Conservation (phyloP, 2,888 invertebrate species). For the Cantharis nigra region DNA sequence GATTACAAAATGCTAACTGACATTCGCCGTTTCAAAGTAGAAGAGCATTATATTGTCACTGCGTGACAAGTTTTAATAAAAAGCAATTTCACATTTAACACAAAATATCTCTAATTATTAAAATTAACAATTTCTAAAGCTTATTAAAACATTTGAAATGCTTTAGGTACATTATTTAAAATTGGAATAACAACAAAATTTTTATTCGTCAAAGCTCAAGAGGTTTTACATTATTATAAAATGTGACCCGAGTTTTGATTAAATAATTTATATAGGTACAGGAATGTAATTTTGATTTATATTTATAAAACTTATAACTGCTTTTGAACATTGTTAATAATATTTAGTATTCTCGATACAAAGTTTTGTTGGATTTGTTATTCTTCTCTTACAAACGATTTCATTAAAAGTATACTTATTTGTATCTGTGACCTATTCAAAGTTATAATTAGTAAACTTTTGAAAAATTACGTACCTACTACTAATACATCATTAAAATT, state of each 20-base stretch:
- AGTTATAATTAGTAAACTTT: slow-evolving; percentile 3
- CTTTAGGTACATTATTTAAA: background rate
- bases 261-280: background rate
- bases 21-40: slow-evolving; percentile 10
- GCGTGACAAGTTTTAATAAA: slow-evolving; percentile 19
- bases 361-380: background rate
- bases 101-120: background rate
- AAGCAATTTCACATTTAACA: background rate
- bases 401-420: background rate
- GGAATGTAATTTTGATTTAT: background rate
- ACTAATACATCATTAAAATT: background rate
- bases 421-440: background rate
- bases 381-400: background rate
- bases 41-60: slow-evolving; percentile 18
- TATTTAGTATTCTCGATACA: background rate
- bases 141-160: background rate
- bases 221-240: background rate
- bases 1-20: slow-evolving; percentile 14
- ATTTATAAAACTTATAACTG: background rate
- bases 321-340: background rate
- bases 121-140: background rate
- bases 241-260: background rate
- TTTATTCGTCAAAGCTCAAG: background rate
- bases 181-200: background rate
- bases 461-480: background rate